Evolutionary conservation across 2,888 invertebrate genomes (phyloP).

Genomic region (Petrophora chlorosata): DNA sequence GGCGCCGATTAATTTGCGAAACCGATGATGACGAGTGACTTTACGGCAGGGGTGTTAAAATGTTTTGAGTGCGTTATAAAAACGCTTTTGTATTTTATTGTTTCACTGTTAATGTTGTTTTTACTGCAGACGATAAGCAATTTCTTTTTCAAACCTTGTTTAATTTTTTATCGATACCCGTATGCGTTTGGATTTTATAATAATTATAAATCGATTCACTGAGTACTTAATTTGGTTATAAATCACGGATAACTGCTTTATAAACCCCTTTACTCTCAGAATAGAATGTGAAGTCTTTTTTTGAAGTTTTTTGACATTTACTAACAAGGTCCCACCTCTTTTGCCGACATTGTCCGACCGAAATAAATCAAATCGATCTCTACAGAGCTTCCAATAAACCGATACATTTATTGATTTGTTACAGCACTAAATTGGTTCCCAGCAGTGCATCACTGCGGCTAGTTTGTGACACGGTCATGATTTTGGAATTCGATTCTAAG

Average conservation of each 20-base stretch:
- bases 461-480: constrained; percentile 63
- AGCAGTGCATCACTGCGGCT: constrained; percentile 70
- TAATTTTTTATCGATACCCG: constrained; percentile 19
- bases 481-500: constrained; percentile 50
- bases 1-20: constrained; percentile 81
- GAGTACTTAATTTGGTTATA: constrained; percentile 24
- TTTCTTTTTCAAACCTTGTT: constrained; percentile 20
- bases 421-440: constrained; percentile 82
- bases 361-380: constrained; percentile 82
- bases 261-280: constrained; percentile 12
- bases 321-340: constrained; percentile 77
- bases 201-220: constrained; percentile 26
- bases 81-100: constrained; percentile 55
- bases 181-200: constrained; percentile 20
- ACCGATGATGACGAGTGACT: constrained; percentile 67
- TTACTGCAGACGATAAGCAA: constrained; percentile 38
- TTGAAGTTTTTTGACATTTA: constrained; percentile 72
- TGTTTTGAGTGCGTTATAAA: constrained; percentile 56
- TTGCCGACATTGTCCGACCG: constrained; percentile 67
- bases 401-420: constrained; percentile 84
- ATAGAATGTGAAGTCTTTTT: constrained; percentile 45
- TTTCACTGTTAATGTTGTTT: constrained; percentile 48
- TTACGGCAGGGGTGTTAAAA: constrained; percentile 64
- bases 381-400: constrained; percentile 82
- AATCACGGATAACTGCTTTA: constrained; percentile 20